Base-by-base conservation (phyloP, 1,140 invertebrate genomes). In the Calosoma granatense region DNA sequence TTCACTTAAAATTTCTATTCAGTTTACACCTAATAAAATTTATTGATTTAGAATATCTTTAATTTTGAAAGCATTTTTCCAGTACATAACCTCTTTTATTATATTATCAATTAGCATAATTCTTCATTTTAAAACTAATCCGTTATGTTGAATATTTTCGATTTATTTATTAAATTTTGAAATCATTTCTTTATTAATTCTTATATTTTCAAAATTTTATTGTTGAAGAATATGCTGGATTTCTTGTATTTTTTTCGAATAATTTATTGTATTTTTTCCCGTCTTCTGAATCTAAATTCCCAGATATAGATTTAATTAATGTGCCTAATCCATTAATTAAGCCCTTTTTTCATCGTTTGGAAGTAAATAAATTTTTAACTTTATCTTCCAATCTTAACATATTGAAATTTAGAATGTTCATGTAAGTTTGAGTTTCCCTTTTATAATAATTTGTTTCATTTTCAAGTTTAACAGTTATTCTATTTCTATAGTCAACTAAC, bases 121-220 rank as follows among this genome's bases (percentile, higher is more conserved):
- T 47, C 41, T 17, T 47, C 9, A 47, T 47, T 47, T 47, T 17
- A 47, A 11, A 11, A 47, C 15, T 12, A 11, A 17, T 47, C 17
- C 41, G 17, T 47, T 47, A 17, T 47, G 41, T 47, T 47, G 9
- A 17, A 47, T 47, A 17, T 47, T 47, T 47, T 47, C 41, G 4
- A 47, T 47, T 47, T 47, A 17, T 17, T 4, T 12, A 47, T 47
- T 47, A 47, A 47, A 47, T 47, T 47, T 47, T 12, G 15, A 12
- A 47, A 47, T 47, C 41, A 47, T 47, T 47, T 47, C 41, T 47
- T 47, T 47, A 17, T 47, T 47, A 47, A 47, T 47, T 6, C 6
- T 6, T 12, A 47, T 47, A 12, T 9, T 47, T 47, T 47, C 41
- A 12, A 47, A 47, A 17, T 47, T 47, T 47, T 47, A 17, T 47